A percentile compares a stretch with the other conserved stretches of the same genome.
Evolutionary conservation across 2,113 vertebrate species (phyloP).

Genomic region (Solea solea): DNA sequence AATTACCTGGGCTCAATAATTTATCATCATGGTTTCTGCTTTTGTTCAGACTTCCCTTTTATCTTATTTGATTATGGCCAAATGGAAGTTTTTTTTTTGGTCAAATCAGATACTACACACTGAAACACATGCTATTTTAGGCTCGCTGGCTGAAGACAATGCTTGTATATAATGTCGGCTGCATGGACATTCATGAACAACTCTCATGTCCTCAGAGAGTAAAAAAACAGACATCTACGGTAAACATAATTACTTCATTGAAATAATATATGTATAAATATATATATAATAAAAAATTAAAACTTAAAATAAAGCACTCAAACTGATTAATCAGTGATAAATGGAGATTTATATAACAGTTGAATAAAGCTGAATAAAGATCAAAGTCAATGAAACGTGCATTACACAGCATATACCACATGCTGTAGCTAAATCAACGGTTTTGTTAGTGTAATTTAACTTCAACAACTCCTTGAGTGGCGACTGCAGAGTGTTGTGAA

Average conservation of each 20-base stretch:
- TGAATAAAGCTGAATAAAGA: too few species aligned
- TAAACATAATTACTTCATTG: too few species aligned
- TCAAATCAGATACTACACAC: slow-evolving; percentile 19
- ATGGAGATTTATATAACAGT: too few species aligned
- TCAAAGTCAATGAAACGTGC: too few species aligned
- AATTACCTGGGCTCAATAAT: slow-evolving; percentile 37
- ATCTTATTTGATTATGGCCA: slow-evolving; percentile 21
- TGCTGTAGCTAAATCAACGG: slow-evolving; percentile 11
- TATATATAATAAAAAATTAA: too few species aligned
- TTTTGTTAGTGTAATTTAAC: slow-evolving; percentile 23
- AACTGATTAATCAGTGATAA: too few species aligned
- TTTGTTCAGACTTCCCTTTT: slow-evolving; percentile 28
- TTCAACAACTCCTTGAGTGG: slow-evolving; percentile 3
- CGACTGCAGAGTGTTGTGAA: slow-evolving; percentile 20
- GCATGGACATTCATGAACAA: too few species aligned
- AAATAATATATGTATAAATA: too few species aligned
- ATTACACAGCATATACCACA: slow-evolving; percentile 12
- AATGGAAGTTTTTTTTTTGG: slow-evolving; percentile 19
- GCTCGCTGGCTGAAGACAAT: not conserved
- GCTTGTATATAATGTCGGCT: not conserved
- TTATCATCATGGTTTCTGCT: slow-evolving; percentile 18
- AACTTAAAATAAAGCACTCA: too few species aligned
- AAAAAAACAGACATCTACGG: too few species aligned
- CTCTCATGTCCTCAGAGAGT: too few species aligned
- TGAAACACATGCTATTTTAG: slow-evolving; percentile 25